Base-by-base conservation (phyloP, 1,140 invertebrate genomes). In the Achatina immaculata region DNA sequence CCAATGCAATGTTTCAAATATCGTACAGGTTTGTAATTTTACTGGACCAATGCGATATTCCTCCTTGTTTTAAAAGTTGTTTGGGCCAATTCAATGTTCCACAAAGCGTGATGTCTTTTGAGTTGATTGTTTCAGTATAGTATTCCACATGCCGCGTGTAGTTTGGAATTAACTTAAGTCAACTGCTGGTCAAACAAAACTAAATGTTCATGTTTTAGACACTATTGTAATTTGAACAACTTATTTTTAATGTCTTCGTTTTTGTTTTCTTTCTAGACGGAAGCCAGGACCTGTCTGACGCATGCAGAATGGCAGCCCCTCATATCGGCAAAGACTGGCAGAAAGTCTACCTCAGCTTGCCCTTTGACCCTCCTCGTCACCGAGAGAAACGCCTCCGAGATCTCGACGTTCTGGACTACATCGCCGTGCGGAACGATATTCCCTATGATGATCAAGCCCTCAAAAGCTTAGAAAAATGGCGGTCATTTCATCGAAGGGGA, bases 301-400 rank as follows among this genome's bases (percentile, higher is more conserved):
- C 68, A 7, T 71, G 68, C 36, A 71, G 4, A 71, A 11, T 71
- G 3, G 68, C 68, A 14, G 68, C 68, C 42, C 68, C 6, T 42
- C n/a, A 40, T 21, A 71, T 71, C 34, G 68, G 68, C 68, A 71
- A 71, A 19, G 68, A 71, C 38, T 71, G 68, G 68, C 38, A 71
- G 14, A 40, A 71, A 42, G 38, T 71, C 6, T 71, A 71, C n/a
- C 21, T 40, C 36, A 40, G 3, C 38, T 31, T 71, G 68, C 68
- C 68, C 36, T 71, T 71, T 71, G 68, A 71, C 68, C 68, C 68
- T 9, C 68, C 68, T 4, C 36, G 68, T 40, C 36, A 71, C 21
- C 9, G 1, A 4, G 7, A 24, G 6, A 71, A 71, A 21, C 68
- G 68, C 24, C 36, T 40, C 38, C 68, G 42, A 3, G 68, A 71